Evolutionary conservation across 2,113 vertebrate species (phyloP).

Genomic region (Platichthys flesus): DNA sequence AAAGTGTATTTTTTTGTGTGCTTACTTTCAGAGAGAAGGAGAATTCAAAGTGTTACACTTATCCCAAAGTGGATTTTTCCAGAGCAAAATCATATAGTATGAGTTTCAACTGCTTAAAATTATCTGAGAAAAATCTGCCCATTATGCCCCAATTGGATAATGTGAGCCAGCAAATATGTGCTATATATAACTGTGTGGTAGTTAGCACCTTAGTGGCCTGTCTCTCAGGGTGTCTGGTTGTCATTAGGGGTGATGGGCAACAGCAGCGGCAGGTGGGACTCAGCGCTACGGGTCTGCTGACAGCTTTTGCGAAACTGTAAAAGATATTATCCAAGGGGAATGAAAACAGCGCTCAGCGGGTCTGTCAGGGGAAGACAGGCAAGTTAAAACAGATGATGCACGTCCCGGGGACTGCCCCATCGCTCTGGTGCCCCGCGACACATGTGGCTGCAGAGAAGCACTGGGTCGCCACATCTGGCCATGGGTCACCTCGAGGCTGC

Average conservation of each 20-base stretch:
- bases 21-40: conserved; percentile 23
- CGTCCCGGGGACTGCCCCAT: conserved; percentile 56
- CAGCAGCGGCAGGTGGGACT: conserved; percentile 69
- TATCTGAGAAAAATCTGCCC: conserved; percentile 39
- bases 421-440: conserved; percentile 44
- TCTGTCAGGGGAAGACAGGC: conserved; percentile 79
- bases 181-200: conserved; percentile 45
- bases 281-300: conserved; percentile 57
- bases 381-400: conserved; percentile 82
- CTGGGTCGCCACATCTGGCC: conserved; percentile 78
- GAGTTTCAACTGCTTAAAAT: conserved; percentile 23
- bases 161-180: conserved; percentile 47
- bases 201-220: conserved; percentile 68
- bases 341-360: conserved; percentile 77
- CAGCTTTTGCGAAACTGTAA: conserved; percentile 81
- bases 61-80: conserved; percentile 12
- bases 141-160: conserved; percentile 48
- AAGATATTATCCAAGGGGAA: conserved; percentile 80
- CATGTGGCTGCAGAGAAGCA: no score
- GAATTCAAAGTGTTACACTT: conserved; percentile 39
- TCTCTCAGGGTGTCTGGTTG: conserved; percentile 71
- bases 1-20: conserved; percentile 35
- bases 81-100: neutral
- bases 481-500: conserved; percentile 71
- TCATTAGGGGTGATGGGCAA: conserved; percentile 73